Evolutionary conservation across 2,113 vertebrate species (phyloP), one percentile per base, ranked within the genome.

Genomic region (Paramormyrops kingsleyae): DNA sequence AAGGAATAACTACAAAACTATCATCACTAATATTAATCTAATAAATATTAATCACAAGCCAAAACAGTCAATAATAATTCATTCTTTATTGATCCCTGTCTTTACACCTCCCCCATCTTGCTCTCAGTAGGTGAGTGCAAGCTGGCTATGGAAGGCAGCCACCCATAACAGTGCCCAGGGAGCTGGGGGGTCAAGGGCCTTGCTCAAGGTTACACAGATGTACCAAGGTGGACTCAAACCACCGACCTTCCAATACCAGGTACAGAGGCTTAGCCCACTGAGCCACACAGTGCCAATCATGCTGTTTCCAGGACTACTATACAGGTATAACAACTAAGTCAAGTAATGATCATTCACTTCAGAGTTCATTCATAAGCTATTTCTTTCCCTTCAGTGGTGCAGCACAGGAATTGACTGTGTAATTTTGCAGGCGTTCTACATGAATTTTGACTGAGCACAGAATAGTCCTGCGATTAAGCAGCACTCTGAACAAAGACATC

Each of bases 311-410:
- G 35, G 13, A 80, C n/a, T 42, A 19, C 35, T 39, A 80, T 77
- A 66, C 59, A 66, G 59, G 53, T 66, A 77, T 74, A 77, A 39
- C 70, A 84, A 84, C 35, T 84, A 84, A 84, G 44, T 84, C 70
- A 77, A 39, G 12, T 77, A 39, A 39, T 77, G 70, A 39, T 77
- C 70, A 47, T 84, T 47, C 15, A 84, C 24, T 84, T 84, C 7
- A 84, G 83, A 84, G 9, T 84, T 84, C 21, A 47, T 84, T 84
- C 46, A 46, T 8, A 47, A 84, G 8, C 21, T 27, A 85, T n/a
- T 49, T 85, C 24, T 46, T 85, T 85, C 47, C 83, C 24, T 85
- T n/a, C 44, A 85, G 83, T 12, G 39, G 19, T 24, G 83, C 44
- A 49, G 46, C 46, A 85, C 21, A 80, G 35, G 19, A 35, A 77